These are phyloP conservation scores for Dysdera silvatica DNA, from an alignment of 1,140 invertebrate genomes.

Conservation along the genomic window DNA sequence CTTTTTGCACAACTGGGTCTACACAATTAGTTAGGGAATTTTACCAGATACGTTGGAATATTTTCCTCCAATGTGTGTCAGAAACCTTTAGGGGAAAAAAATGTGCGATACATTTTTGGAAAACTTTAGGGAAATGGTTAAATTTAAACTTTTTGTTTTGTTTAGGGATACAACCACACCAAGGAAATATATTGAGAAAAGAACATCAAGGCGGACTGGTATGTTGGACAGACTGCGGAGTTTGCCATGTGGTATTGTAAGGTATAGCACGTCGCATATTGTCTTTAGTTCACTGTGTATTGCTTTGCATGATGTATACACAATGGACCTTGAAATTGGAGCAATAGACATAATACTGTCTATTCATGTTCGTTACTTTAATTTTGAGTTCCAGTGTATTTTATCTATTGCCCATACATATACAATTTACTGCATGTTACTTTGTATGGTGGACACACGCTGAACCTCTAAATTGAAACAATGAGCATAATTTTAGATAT, in stretches of 20 bases:
- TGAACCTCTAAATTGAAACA: too few species aligned
- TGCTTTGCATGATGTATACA: not conserved
- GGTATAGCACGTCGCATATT: constrained; percentile 1
- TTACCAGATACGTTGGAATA: constrained; percentile 22
- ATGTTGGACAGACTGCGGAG: constrained; percentile 35
- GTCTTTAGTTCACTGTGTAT: not conserved
- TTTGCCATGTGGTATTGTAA: constrained; percentile 17
- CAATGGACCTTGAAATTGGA: not conserved
- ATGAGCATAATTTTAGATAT: too few species aligned
- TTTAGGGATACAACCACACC: constrained; percentile 30
- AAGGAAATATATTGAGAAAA: constrained; percentile 35
- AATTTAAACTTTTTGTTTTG: constrained; percentile 24
- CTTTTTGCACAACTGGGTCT: too few species aligned
- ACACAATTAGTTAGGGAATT: not conserved
- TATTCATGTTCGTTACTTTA: too few species aligned
- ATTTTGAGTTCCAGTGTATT: too few species aligned
- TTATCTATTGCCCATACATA: too few species aligned
- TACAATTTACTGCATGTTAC: too few species aligned
- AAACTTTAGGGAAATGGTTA: too few species aligned
- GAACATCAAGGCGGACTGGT: constrained; percentile 35
- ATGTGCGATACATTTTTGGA: too few species aligned
- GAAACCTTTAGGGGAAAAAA: too few species aligned
- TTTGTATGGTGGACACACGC: too few species aligned
- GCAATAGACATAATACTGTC: too few species aligned
- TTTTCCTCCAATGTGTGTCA: constrained; percentile 12